Base-by-base conservation (phyloP, 2,888 invertebrate species). In the Philaethria dido region DNA sequence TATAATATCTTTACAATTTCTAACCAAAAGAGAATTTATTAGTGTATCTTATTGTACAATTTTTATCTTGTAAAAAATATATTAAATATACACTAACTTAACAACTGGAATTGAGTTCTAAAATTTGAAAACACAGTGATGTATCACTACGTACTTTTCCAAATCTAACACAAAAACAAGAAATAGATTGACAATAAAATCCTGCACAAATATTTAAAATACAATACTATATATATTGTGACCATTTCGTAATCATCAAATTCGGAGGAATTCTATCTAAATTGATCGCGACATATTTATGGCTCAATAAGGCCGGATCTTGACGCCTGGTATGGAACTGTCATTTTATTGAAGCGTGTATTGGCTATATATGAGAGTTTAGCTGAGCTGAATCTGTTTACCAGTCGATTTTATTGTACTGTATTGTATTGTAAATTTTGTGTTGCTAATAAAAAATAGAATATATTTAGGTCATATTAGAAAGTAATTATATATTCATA, bases 211-310 rank as follows among this genome's bases (percentile, higher is more conserved):
- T 25, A 57, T 25, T 42, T 33, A 16, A 5, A 52, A 44, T 20
- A 9, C 25, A n/a, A 29, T 11, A 29, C 22, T 18, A 25, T 29
- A 33, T 14, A 60, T 16, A 16, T 18, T 60, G 45, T 45, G 14
- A 33, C 18, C 60, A 20, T 60, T 60, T 45, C 45, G 45, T 60
- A 44, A 60, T 60, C 60, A 29, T 60, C 60, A 60, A 60, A 60
- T 60, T 33, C 60, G 13, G 44, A 18, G 44, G 14, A 60, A 60
- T 60, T 44, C 45, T 45, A 81, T 81, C 68, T 73, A 73, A 63
- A 70, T 68, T 81, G 82, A 84, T 69, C 73, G 71, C 66, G 69
- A 74, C 75, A 80, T 85, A 85, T 88, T 87, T 88, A 88, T 83
- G 79, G 84, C 78, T 75, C 82, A 81, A 84, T 85, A 83, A 83